These are phyloP conservation scores for Rhynchophorus ferrugineus DNA, from an alignment of 1,140 invertebrate genomes.

Conservation along the genomic window DNA sequence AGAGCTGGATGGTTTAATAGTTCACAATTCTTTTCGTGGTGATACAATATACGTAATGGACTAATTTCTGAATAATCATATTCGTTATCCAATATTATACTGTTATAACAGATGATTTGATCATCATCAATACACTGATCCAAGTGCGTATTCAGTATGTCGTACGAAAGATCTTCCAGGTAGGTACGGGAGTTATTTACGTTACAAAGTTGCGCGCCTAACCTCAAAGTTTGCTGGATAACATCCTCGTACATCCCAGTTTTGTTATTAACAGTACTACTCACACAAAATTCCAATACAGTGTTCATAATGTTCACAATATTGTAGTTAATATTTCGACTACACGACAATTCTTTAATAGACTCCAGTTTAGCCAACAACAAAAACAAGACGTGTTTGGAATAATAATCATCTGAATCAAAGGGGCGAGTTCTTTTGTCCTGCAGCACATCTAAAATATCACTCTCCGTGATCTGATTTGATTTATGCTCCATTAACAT, in stretches of 20 bases:
- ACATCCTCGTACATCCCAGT: constrained; percentile 13
- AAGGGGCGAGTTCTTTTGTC: background rate
- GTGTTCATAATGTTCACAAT: constrained; percentile 6
- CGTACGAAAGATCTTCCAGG: constrained; percentile 8
- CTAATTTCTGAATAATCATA: constrained; percentile 15
- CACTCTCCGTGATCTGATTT: background rate
- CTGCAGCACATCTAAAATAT: constrained; percentile 8
- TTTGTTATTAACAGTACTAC: constrained; percentile 6
- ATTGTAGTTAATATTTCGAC: background rate
- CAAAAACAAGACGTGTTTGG: constrained; percentile 10
- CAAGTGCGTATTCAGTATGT: constrained; percentile 17
- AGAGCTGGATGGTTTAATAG: constrained; percentile 22
- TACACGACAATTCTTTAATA: background rate
- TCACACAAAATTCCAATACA: constrained; percentile 18
- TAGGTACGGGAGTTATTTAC: background rate
- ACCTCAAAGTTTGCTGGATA: constrained; percentile 18
- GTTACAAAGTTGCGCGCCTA: constrained; percentile 16
- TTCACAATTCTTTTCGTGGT: constrained; percentile 14
- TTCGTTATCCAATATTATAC: constrained; percentile 19
- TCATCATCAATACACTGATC: constrained; percentile 21
- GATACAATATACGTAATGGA: constrained; percentile 13
- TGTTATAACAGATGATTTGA: constrained; percentile 19
- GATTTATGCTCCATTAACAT: constrained; percentile 15
- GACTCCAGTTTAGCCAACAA: constrained; percentile 12
- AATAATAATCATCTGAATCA: background rate